Evolutionary conservation across 2,888 invertebrate species (phyloP).

Genomic region (Dolichomitus sp.): DNA sequence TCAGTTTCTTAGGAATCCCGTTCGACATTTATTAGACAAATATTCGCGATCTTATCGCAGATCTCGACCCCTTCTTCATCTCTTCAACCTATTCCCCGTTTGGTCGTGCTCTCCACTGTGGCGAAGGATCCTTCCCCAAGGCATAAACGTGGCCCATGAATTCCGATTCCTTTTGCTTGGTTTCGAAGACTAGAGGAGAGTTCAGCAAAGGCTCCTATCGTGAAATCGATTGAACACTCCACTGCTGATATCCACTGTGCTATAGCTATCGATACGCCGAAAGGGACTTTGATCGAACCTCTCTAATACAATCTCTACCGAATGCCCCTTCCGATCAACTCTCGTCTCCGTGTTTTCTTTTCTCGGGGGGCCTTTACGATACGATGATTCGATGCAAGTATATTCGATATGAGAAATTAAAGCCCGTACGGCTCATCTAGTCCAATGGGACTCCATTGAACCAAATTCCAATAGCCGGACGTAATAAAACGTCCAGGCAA

Average conservation of each 20-base stretch:
- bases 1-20: slow-evolving; percentile 62
- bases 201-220: slow-evolving; percentile 41
- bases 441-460: not conserved
- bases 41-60: slow-evolving; percentile 73
- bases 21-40: slow-evolving; percentile 80
- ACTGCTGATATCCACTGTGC: slow-evolving; percentile 15
- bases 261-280: slow-evolving; percentile 32
- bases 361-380: slow-evolving; percentile 1
- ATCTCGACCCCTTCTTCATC: slow-evolving; percentile 35
- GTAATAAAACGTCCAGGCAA: not conserved
- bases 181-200: slow-evolving; percentile 14
- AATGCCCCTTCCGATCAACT: slow-evolving; percentile 46
- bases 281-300: slow-evolving; percentile 47
- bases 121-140: slow-evolving; percentile 29
- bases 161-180: slow-evolving; percentile 20
- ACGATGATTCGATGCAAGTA: slow-evolving; percentile 43
- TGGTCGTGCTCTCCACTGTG: slow-evolving; percentile 17
- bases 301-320: slow-evolving; percentile 52
- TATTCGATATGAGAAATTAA: slow-evolving; percentile 37
- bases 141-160: slow-evolving; percentile 50
- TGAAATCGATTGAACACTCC: slow-evolving; percentile 45
- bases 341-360: slow-evolving; percentile 35
- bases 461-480: not conserved
- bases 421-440: slow-evolving; percentile 29
- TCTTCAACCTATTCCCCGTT: slow-evolving; percentile 10